Evolutionary conservation across 1,140 invertebrate species (phyloP).

Genomic region (Brachionus sp.): DNA sequence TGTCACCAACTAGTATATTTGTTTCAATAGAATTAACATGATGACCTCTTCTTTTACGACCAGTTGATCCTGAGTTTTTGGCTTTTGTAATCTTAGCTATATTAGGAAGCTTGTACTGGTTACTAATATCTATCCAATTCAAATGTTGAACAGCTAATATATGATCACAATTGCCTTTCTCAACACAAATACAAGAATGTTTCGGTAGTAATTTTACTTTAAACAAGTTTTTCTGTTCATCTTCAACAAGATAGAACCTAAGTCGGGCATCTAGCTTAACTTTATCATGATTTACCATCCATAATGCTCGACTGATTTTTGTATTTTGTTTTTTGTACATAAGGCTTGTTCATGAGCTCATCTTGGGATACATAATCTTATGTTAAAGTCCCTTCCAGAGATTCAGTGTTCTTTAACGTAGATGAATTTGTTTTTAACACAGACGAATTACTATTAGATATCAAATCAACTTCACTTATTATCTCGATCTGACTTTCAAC

Average conservation of each 20-base stretch:
- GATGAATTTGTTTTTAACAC: neutral
- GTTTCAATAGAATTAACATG: neutral
- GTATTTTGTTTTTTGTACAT: neutral
- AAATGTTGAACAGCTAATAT: neutral
- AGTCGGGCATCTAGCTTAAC: neutral
- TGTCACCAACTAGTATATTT: neutral
- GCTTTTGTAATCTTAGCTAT: neutral
- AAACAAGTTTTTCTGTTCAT: neutral
- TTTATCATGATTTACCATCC: neutral
- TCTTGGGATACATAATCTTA: neutral
- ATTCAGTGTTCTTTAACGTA: conserved; percentile 2
- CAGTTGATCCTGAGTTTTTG: neutral
- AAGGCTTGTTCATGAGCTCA: neutral
- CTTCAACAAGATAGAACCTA: neutral
- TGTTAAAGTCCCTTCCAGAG: neutral
- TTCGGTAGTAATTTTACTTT: neutral
- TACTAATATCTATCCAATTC: neutral
- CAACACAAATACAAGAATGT: neutral
- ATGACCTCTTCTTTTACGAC: neutral
- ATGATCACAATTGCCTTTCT: neutral
- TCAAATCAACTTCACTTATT: neutral
- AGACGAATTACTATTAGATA: neutral
- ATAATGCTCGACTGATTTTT: neutral
- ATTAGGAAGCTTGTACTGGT: neutral
- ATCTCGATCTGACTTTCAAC: neutral